phyloP scores from a whole-genome alignment of 2,797 vertebrate species.

The Acanthornis magna region DNA sequence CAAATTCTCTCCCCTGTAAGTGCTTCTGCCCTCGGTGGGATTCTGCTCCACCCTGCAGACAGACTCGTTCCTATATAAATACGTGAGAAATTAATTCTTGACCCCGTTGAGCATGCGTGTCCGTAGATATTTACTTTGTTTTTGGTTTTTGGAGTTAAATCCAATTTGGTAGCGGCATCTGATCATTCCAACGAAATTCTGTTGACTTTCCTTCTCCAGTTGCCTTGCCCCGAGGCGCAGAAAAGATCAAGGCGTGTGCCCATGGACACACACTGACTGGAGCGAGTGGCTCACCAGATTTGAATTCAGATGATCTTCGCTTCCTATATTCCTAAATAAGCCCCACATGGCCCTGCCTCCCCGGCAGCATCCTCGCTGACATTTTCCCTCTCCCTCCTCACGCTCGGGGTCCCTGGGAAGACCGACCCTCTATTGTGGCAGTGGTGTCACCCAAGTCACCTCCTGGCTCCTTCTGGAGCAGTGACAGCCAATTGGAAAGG shows the following conservation, averaged over 20 bases:
- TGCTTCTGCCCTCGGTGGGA: accelerated
- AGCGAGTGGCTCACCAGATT: neutral
- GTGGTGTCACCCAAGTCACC: constrained; percentile 15
- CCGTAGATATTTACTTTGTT: neutral
- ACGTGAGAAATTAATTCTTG: neutral
- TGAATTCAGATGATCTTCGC: neutral
- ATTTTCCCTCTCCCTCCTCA: neutral
- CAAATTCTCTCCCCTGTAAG: neutral
- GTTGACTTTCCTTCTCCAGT: neutral
- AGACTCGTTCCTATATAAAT: neutral
- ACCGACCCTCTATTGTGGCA: neutral
- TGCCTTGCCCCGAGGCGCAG: constrained; percentile 25
- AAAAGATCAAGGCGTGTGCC: constrained; percentile 24
- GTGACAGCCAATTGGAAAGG: neutral
- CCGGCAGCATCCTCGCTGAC: neutral
- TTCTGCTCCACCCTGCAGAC: neutral
- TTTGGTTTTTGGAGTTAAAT: neutral
- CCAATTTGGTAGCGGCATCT: neutral
- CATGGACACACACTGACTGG: constrained; percentile 8
- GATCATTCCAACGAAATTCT: neutral
- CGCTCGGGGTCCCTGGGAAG: neutral
- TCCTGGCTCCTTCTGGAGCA: neutral
- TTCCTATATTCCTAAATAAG: neutral
- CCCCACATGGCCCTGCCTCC: neutral
- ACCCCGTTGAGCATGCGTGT: accelerated